phyloP scores from a whole-genome alignment of 2,888 invertebrate genomes.

The Prosopocoilus inquinatus region DNA sequence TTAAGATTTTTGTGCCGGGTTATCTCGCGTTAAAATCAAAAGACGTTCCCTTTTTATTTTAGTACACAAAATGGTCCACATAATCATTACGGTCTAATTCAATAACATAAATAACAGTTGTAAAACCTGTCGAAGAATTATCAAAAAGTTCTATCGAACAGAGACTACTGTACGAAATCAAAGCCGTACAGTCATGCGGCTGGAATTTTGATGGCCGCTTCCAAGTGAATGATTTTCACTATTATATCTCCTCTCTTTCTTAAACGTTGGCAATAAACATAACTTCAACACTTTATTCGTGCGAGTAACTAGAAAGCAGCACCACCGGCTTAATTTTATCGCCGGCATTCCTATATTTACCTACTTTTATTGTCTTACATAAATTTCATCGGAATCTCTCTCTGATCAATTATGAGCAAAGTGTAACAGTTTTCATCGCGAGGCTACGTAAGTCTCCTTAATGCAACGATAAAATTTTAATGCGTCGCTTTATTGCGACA shows the following conservation, averaged over 20 bases:
- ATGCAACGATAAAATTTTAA: no score
- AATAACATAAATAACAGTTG: slow-evolving; percentile 25
- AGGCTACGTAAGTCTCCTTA: no score
- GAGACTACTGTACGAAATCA: slow-evolving; percentile 21
- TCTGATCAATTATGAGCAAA: no score
- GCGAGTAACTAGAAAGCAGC: slow-evolving; percentile 11
- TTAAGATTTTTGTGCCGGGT: neutral
- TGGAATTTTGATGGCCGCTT: slow-evolving; percentile 21
- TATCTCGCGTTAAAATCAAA: neutral
- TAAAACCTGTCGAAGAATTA: slow-evolving; percentile 28
- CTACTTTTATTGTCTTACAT: no score
- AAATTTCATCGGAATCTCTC: no score
- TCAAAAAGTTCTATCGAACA: slow-evolving; percentile 24
- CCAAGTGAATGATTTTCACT: no score
- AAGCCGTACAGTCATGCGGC: slow-evolving; percentile 19
- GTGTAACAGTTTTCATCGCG: no score
- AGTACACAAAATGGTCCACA: slow-evolving; percentile 15
- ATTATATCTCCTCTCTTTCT: no score
- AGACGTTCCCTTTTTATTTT: slow-evolving; percentile 8
- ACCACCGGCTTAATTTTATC: slow-evolving; percentile 13
- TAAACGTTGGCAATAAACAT: neutral
- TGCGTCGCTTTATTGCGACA: no score
- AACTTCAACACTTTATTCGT: slow-evolving; percentile 18
- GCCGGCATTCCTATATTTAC: neutral
- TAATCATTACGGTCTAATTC: slow-evolving; percentile 22